Percentiles rank a stretch among this genome's conserved stretches.
phyloP scores from a whole-genome alignment of 2,888 invertebrate species.

The Chydorus sphaericus region DNA sequence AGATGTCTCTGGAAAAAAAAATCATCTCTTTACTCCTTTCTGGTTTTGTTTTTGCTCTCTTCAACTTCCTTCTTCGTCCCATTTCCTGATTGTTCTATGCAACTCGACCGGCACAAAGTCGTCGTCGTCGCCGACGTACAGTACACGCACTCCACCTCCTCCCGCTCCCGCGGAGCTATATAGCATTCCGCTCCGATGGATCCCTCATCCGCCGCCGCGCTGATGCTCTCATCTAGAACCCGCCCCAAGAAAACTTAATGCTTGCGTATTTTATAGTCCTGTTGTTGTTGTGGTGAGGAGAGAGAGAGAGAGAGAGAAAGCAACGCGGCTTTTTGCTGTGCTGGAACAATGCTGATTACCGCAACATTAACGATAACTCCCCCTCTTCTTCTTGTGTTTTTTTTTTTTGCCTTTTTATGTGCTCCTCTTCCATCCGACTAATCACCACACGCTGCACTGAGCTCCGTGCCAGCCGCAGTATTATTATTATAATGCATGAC shows the following conservation, averaged over 20 bases:
- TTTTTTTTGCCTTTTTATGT: too few species aligned
- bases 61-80: too few species aligned
- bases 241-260: background rate
- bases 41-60: background rate
- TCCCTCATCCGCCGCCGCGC: background rate
- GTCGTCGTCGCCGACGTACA: too few species aligned
- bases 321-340: background rate
- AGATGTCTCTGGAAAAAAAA: too few species aligned
- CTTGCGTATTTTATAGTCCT: background rate
- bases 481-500: too few species aligned
- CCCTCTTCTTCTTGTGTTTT: too few species aligned
- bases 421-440: background rate
- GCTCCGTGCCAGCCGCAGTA: background rate
- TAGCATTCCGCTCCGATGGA: background rate
- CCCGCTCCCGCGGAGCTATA: background rate
- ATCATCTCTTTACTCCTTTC: background rate
- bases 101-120: slow-evolving; percentile 7
- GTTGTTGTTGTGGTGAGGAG: background rate
- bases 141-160: background rate
- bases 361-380: slow-evolving; percentile 13
- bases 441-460: background rate
- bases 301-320: too few species aligned
- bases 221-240: background rate
- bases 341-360: slow-evolving; percentile 12
- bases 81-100: slow-evolving; percentile 4